phyloP scores from a whole-genome alignment of 1,140 invertebrate species.

The Amyelois transitella region DNA sequence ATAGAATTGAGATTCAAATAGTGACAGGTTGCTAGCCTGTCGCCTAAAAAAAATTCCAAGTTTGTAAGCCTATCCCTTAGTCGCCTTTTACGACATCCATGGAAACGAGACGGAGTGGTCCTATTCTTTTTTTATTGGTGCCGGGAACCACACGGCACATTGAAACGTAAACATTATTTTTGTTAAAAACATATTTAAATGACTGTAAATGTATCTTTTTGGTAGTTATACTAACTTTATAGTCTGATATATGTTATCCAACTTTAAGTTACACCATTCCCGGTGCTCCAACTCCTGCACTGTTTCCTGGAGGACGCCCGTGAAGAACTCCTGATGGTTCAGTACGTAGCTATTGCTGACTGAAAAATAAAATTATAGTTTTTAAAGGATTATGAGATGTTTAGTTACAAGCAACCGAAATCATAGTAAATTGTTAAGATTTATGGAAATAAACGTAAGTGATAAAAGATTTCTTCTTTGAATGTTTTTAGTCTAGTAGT shows the following conservation, averaged over 20 bases:
- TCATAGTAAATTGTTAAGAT: background rate
- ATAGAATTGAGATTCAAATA: too few species aligned
- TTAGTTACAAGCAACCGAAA: too few species aligned
- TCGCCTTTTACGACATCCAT: too few species aligned
- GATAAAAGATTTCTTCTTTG: background rate
- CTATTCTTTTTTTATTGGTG: too few species aligned
- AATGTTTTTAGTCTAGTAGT: too few species aligned
- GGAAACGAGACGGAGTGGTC: too few species aligned
- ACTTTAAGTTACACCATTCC: constrained; percentile 35
- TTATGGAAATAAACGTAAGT: background rate
- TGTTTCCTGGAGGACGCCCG: constrained; percentile 24
- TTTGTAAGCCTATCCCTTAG: too few species aligned
- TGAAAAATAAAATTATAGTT: constrained; percentile 10
- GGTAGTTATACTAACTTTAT: constrained; percentile 24
- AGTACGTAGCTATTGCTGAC: constrained; percentile 17
- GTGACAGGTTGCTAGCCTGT: too few species aligned
- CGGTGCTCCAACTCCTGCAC: constrained; percentile 31
- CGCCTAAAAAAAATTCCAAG: too few species aligned
- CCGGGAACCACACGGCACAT: too few species aligned
- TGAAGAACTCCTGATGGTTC: constrained; percentile 19
- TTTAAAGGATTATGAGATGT: too few species aligned
- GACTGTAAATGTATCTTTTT: background rate
- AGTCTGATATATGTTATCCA: constrained; percentile 20
- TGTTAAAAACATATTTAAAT: constrained; percentile 6
- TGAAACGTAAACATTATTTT: constrained; percentile 6